phyloP scores from a whole-genome alignment of 1,140 invertebrate species.

The Ips nitidus region DNA sequence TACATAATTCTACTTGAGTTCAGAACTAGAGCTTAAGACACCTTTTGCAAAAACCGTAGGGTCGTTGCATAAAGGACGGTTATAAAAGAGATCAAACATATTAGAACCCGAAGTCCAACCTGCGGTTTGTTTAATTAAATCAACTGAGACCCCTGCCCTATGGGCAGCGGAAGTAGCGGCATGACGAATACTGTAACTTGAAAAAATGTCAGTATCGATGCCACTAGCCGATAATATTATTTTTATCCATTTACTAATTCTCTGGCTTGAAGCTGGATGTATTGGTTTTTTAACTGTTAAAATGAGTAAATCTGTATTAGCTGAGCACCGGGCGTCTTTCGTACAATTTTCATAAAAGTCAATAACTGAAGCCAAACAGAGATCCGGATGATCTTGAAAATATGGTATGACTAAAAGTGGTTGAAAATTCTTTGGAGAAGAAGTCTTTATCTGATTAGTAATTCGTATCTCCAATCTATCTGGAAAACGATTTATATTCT shows the following conservation, averaged over 20 bases:
- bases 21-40: too few species aligned
- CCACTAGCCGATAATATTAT: constrained; percentile 22
- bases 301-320: constrained; percentile 5
- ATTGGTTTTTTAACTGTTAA: constrained; percentile 35
- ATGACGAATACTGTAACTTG: constrained; percentile 34
- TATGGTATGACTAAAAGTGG: constrained; percentile 6
- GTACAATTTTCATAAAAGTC: too few species aligned
- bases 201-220: constrained; percentile 32
- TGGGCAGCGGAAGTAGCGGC: constrained; percentile 39
- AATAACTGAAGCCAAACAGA: too few species aligned
- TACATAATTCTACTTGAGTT: too few species aligned
- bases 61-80: too few species aligned
- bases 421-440: constrained; percentile 7
- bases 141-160: too few species aligned
- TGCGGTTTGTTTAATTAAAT: too few species aligned
- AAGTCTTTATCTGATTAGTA: constrained; percentile 3
- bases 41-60: too few species aligned
- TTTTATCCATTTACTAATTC: constrained; percentile 41
- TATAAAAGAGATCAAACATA: too few species aligned
- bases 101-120: too few species aligned
- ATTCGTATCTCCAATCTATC: constrained; percentile 6
- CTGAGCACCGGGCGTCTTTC: not conserved
- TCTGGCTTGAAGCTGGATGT: constrained; percentile 28
- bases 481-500: constrained; percentile 9
- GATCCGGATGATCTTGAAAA: too few species aligned